phyloP scores from a whole-genome alignment of 2,888 invertebrate species.

The Pomacea canaliculata region DNA sequence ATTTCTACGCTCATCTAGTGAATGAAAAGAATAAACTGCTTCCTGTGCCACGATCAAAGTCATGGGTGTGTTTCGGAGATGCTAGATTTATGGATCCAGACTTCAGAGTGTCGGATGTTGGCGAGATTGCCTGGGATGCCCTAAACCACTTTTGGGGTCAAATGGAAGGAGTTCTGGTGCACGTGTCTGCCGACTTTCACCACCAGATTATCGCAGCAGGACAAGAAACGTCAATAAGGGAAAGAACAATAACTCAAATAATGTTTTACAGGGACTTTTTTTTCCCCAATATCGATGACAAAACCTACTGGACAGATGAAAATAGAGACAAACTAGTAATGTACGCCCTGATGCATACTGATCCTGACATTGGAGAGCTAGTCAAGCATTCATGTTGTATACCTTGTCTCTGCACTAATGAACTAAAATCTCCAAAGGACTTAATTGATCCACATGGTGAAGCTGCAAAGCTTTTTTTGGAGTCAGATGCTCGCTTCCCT shows the following conservation, averaged over 20 bases:
- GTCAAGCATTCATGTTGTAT: conserved; percentile 45
- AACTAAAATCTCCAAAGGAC: conserved; percentile 40
- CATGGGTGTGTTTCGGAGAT: conserved; percentile 26
- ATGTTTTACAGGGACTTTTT: conserved; percentile 44
- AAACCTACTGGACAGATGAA: conserved; percentile 16
- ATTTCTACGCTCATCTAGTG: conserved; percentile 12
- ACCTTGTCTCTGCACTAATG: conserved; percentile 46
- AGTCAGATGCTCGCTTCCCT: conserved; percentile 51
- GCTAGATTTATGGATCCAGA: conserved; percentile 40
- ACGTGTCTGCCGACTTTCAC: conserved; percentile 26
- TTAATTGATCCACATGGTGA: conserved; percentile 46
- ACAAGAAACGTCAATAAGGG: conserved; percentile 20
- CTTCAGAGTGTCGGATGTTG: conserved; percentile 21
- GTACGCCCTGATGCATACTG: conserved; percentile 41
- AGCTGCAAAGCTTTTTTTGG: conserved; percentile 40
- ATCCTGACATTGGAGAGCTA: conserved; percentile 41
- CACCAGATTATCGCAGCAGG: conserved; percentile 27
- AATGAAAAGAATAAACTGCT: conserved; percentile 1
- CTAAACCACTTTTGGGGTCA: conserved; percentile 24
- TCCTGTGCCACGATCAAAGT: background rate
- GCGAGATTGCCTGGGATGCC: conserved; percentile 25
- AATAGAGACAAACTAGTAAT: conserved; percentile 35
- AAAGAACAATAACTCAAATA: conserved; percentile 6
- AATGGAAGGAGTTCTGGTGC: conserved; percentile 19
- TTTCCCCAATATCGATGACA: conserved; percentile 41